Conservation (phyloP, 2,113 vertebrate genomes). For the Syngnathus typhle region DNA sequence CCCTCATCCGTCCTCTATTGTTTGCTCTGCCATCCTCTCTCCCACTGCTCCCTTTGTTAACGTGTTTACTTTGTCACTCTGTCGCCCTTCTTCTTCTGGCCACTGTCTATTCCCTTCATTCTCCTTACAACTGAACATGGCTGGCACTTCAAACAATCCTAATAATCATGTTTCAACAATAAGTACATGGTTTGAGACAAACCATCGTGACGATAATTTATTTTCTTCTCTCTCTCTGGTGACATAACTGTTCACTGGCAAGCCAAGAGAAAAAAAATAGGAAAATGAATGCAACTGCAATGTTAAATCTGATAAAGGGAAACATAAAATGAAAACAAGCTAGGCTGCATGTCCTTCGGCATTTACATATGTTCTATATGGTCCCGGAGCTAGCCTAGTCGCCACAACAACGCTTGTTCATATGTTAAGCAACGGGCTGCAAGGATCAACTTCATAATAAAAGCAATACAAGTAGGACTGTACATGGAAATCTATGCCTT, state of each 20-base stretch:
- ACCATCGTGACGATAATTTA: conserved; percentile 54
- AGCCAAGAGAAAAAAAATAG: conserved; percentile 22
- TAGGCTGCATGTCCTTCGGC: conserved; percentile 25
- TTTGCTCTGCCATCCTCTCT: conserved; percentile 15
- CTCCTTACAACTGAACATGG: conserved; percentile 15
- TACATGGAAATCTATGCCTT: too few relatives aligned
- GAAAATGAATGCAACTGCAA: conserved; percentile 52
- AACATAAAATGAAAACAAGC: conserved; percentile 41
- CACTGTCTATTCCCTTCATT: conserved; percentile 17
- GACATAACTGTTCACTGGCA: conserved; percentile 48
- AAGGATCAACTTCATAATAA: too few relatives aligned
- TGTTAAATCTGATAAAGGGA: conserved; percentile 67
- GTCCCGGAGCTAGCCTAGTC: too few relatives aligned
- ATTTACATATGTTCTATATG: too few relatives aligned
- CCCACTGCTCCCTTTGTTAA: conserved; percentile 4
- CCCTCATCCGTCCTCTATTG: conserved; percentile 15
- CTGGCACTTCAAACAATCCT: conserved; percentile 49
- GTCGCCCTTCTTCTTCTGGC: conserved; percentile 17
- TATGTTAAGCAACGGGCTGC: too few relatives aligned
- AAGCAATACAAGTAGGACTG: too few relatives aligned
- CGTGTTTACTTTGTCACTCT: conserved; percentile 16
- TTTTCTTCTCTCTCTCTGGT: conserved; percentile 13
- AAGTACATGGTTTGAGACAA: conserved; percentile 42
- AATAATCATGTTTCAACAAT: conserved; percentile 65
- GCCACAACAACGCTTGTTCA: too few relatives aligned